Conservation (phyloP, 2,113 vertebrate species). For the Cephalophus harveyi region DNA sequence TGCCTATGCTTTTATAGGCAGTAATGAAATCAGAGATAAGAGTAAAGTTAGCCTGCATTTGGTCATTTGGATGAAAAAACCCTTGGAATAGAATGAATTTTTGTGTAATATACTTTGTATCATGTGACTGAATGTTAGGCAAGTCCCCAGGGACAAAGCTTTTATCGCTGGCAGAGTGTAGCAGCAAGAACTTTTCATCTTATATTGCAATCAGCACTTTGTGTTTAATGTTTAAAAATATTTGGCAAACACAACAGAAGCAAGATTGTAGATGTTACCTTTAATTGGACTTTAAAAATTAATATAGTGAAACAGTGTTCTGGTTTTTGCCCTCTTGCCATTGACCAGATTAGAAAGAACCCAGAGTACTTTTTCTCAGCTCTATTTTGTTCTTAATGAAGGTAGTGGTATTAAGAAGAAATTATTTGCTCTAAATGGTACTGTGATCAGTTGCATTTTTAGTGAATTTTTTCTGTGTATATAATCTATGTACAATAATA, state of each 20-base stretch:
- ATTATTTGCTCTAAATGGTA: not conserved
- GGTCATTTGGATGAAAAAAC: slow-evolving; percentile 76
- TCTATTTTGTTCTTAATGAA: slow-evolving; percentile 27
- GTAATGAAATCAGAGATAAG: slow-evolving; percentile 74
- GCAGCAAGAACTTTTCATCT: slow-evolving; percentile 66
- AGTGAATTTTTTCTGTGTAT: not conserved
- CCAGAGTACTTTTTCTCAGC: slow-evolving; percentile 19
- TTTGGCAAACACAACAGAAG: slow-evolving; percentile 75
- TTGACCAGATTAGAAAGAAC: slow-evolving; percentile 60
- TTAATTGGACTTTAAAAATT: slow-evolving; percentile 80
- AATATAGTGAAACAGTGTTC: slow-evolving; percentile 69
- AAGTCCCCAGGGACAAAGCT: slow-evolving; percentile 56
- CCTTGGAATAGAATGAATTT: slow-evolving; percentile 71
- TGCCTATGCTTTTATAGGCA: slow-evolving; percentile 55
- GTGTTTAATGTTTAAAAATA: slow-evolving; percentile 71
- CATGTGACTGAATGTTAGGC: slow-evolving; percentile 49
- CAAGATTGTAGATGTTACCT: slow-evolving; percentile 74
- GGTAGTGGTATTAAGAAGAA: slow-evolving; percentile 4
- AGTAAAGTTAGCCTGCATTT: slow-evolving; percentile 66
- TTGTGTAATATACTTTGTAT: slow-evolving; percentile 60
- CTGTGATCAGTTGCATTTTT: not conserved
- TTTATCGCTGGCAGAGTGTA: slow-evolving; percentile 64
- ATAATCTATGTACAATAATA: not conserved
- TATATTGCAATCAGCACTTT: slow-evolving; percentile 74
- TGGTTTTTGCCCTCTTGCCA: slow-evolving; percentile 53